These are phyloP conservation scores for Wiebesia pumilae DNA, from an alignment of 1,140 invertebrate genomes.

Conservation along the genomic window DNA sequence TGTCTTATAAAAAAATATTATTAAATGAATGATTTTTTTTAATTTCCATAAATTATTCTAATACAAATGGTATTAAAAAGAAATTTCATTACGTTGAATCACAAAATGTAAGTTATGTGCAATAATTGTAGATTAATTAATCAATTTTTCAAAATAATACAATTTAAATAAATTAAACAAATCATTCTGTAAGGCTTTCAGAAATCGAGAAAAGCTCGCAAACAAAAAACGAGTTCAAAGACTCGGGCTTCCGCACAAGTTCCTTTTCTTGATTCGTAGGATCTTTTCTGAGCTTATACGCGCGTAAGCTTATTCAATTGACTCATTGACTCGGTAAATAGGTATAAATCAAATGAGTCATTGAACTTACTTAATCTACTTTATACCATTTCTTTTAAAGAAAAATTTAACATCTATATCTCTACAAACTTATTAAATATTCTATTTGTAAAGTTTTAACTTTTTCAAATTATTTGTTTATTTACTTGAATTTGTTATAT, in stretches of 20 bases:
- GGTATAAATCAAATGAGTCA: background rate
- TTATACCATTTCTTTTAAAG: background rate
- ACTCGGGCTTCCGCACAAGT: background rate
- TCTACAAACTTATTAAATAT: background rate
- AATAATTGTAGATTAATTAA: no score
- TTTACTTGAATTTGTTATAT: no score
- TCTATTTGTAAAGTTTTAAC: background rate
- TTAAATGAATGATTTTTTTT: no score
- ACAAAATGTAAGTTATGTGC: no score
- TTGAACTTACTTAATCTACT: background rate
- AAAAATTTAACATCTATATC: background rate
- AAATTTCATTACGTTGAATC: no score
- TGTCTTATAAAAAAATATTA: no score
- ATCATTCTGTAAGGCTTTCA: background rate
- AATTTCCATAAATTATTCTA: no score
- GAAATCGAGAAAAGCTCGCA: background rate
- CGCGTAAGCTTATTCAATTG: constrained; percentile 6
- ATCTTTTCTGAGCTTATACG: background rate
- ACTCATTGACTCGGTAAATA: background rate
- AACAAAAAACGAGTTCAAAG: background rate
- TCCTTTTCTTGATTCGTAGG: background rate
- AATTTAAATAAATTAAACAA: background rate
- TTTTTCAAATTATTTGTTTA: background rate
- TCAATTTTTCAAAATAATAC: background rate
- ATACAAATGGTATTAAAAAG: no score